Conservation (phyloP, 2,797 vertebrate species). For the Labroides dimidiatus region DNA sequence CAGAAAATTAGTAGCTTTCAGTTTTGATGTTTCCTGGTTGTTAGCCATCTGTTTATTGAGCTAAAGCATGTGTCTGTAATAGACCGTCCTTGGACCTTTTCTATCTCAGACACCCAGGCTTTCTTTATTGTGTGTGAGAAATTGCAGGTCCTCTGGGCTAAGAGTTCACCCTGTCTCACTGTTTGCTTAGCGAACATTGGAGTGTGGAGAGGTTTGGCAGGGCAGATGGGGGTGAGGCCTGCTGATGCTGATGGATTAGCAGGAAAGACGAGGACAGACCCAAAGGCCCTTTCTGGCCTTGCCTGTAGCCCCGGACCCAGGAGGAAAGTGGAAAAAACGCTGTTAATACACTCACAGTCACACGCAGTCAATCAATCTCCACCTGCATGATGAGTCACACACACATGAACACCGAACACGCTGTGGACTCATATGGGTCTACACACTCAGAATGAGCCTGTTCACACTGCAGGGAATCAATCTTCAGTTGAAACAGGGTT, state of each 20-base stretch:
- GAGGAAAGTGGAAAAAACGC: conserved; percentile 38
- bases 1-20: no score
- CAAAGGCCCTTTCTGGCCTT: conserved; percentile 47
- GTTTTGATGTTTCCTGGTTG: not conserved
- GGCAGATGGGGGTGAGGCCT: conserved; percentile 13
- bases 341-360: conserved; percentile 48
- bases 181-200: conserved; percentile 52
- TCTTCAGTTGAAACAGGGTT: conserved; percentile 29
- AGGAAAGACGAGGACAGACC: conserved; percentile 50
- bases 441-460: conserved; percentile 2
- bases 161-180: conserved; percentile 28
- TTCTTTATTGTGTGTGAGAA: conserved; percentile 46
- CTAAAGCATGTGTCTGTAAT: not conserved
- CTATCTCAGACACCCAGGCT: conserved; percentile 26
- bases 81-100: conserved; percentile 5
- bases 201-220: conserved; percentile 47
- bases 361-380: conserved; percentile 53
- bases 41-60: not conserved
- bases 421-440: conserved; percentile 8
- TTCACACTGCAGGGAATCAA: conserved; percentile 31
- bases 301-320: conserved; percentile 25
- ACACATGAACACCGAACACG: conserved; percentile 2
- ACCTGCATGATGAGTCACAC: conserved; percentile 18
- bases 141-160: conserved; percentile 20
- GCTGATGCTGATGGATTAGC: conserved; percentile 73